These are phyloP conservation scores for Lepidostoma basale DNA, from an alignment of 1,140 invertebrate genomes.

Conservation along the genomic window DNA sequence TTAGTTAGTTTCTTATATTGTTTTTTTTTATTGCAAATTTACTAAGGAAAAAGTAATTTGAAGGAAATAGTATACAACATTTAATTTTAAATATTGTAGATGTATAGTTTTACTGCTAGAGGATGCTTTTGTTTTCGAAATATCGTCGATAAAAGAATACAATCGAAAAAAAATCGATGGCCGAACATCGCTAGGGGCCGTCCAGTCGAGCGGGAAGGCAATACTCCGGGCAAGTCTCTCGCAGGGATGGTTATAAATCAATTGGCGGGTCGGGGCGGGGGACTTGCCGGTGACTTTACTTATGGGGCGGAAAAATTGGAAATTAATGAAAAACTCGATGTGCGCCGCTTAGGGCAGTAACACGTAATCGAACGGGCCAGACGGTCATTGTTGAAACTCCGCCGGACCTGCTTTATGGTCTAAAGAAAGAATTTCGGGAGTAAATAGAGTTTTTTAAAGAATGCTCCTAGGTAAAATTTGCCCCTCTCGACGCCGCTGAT, in stretches of 20 bases:
- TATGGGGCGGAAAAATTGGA: conserved; percentile 47
- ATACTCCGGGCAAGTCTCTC: conserved; percentile 4
- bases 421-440: conserved; percentile 1
- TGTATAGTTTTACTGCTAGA: too few relatives aligned
- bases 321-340: conserved; percentile 46
- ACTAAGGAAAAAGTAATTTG: too few relatives aligned
- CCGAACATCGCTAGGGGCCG: too few relatives aligned
- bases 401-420: conserved; percentile 7
- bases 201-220: background rate
- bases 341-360: conserved; percentile 4
- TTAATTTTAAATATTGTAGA: too few relatives aligned
- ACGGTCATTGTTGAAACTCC: background rate
- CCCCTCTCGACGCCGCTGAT: background rate
- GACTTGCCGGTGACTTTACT: conserved; percentile 45
- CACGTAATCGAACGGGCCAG: conserved; percentile 20
- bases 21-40: too few relatives aligned
- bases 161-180: too few relatives aligned
- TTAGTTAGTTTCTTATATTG: too few relatives aligned
- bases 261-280: conserved; percentile 27
- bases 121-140: too few relatives aligned
- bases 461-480: background rate
- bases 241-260: conserved; percentile 41
- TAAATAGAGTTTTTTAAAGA: conserved; percentile 13
- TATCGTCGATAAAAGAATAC: too few relatives aligned
- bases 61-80: too few relatives aligned